Conservation (phyloP, 2,797 vertebrate species). For the Enteromius unitaeniatus region DNA sequence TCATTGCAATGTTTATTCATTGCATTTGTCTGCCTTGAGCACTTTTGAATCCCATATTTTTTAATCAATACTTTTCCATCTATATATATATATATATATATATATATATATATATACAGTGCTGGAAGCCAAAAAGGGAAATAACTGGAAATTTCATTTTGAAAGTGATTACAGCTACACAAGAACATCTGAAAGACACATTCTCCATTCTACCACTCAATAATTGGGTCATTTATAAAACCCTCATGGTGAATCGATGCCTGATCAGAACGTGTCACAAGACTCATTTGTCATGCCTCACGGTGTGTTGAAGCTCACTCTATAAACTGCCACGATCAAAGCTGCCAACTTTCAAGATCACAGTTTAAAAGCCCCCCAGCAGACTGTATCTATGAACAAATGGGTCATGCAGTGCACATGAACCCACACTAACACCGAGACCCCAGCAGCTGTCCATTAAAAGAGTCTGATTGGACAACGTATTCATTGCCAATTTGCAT, state of each 20-base stretch:
- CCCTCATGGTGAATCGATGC: constrained; percentile 3
- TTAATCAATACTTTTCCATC: background rate
- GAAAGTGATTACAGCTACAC: background rate
- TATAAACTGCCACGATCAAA: constrained; percentile 19
- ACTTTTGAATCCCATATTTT: background rate
- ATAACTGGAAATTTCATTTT: background rate
- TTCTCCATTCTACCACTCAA: constrained; percentile 13
- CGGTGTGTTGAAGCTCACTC: background rate
- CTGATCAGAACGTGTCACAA: constrained; percentile 28
- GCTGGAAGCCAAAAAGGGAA: background rate
- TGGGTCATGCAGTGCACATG: background rate
- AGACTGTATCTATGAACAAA: constrained; percentile 13
- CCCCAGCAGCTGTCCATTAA: constrained; percentile 38
- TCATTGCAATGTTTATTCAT: background rate
- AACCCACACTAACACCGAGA: constrained; percentile 13
- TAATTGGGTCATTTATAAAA: constrained; percentile 38
- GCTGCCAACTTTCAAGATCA: constrained; percentile 29
- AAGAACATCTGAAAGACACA: constrained; percentile 23
- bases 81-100: background rate
- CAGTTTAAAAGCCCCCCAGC: constrained; percentile 5
- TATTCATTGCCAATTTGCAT: constrained; percentile 56
- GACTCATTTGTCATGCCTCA: constrained; percentile 28
- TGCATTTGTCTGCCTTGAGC: background rate
- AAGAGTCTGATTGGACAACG: background rate
- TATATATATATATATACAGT: background rate